Percentiles rank a stretch among this genome's conserved stretches.
Conservation (phyloP, 1,140 invertebrate species). For the Ostrea edulis region DNA sequence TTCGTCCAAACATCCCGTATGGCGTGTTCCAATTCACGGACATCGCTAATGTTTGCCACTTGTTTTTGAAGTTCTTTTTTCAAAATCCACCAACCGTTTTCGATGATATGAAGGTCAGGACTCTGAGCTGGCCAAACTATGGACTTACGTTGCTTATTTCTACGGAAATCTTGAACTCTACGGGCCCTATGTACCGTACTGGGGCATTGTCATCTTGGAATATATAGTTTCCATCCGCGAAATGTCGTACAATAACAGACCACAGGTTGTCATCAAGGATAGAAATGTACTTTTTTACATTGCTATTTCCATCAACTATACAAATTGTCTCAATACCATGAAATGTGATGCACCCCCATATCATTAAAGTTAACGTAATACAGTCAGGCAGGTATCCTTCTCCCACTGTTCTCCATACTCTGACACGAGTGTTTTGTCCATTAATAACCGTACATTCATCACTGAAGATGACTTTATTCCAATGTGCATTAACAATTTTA, state of each 20-base stretch:
- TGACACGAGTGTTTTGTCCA: not conserved
- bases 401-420: not conserved
- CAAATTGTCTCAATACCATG: constrained; percentile 1
- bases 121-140: constrained; percentile 33
- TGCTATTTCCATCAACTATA: not conserved
- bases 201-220: constrained; percentile 18
- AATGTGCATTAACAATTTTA: too few relatives aligned
- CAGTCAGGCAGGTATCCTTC: not conserved
- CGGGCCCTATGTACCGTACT: not conserved
- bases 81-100: constrained; percentile 14
- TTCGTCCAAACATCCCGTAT: not conserved
- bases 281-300: not conserved
- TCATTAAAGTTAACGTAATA: not conserved
- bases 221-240: not conserved
- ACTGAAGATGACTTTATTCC: too few relatives aligned
- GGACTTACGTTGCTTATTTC: not conserved
- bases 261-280: not conserved
- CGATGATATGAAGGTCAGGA: constrained; percentile 38
- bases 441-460: not conserved
- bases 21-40: not conserved
- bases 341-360: constrained; percentile 4
- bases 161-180: not conserved
- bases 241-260: not conserved
- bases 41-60: not conserved
- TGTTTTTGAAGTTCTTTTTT: not conserved